phyloP scores from a whole-genome alignment of 2,888 invertebrate species.

The Parnassius orleans region DNA sequence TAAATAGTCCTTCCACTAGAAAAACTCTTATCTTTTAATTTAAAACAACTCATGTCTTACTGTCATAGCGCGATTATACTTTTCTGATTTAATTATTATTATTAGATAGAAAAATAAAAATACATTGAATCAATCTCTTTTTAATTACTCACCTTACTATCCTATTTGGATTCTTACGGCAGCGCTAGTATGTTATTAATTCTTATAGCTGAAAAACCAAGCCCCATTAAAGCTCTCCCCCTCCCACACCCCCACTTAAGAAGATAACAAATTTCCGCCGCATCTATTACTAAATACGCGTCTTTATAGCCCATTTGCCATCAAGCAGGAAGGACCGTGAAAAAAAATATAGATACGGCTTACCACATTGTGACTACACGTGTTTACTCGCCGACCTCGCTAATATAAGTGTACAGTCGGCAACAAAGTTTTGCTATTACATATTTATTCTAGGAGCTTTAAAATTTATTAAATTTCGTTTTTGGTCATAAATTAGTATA shows the following conservation, averaged over 20 bases:
- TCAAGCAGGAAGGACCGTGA: constrained; percentile 15
- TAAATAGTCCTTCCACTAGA: too few species aligned
- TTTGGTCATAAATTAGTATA: too few species aligned
- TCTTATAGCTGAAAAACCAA: constrained; percentile 2
- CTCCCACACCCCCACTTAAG: background rate
- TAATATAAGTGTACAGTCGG: constrained; percentile 12
- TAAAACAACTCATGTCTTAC: too few species aligned
- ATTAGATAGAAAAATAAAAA: too few species aligned
- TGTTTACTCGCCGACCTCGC: constrained; percentile 8
- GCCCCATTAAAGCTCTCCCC: background rate
- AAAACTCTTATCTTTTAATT: too few species aligned
- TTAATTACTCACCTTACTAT: too few species aligned
- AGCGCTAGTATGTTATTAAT: background rate
- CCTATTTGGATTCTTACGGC: background rate
- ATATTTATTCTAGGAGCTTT: too few species aligned
- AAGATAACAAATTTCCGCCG: constrained; percentile 16
- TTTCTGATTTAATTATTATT: too few species aligned
- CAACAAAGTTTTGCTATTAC: background rate
- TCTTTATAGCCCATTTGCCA: constrained; percentile 21
- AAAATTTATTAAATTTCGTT: too few species aligned
- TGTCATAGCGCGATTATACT: too few species aligned
- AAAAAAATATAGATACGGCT: constrained; percentile 8
- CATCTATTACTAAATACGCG: constrained; percentile 19
- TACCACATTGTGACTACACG: constrained; percentile 21
- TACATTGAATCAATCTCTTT: too few species aligned